Percentiles rank a stretch among this genome's conserved stretches.
phyloP scores from a whole-genome alignment of 2,888 invertebrate genomes.

The Orthosia cruda region DNA sequence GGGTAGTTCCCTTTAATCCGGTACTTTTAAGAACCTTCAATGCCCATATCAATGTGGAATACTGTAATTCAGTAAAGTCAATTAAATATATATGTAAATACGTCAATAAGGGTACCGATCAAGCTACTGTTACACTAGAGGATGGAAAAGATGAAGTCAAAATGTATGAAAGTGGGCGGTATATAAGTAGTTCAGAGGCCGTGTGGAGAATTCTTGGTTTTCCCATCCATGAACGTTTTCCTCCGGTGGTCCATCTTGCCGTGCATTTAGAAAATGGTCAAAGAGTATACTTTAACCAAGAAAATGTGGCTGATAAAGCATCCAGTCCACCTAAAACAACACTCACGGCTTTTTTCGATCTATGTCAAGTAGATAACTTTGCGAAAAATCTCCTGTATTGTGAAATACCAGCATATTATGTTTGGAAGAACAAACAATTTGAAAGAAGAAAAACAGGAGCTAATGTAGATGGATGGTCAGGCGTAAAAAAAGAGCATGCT shows the following conservation, averaged over 20 bases:
- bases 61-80: background rate
- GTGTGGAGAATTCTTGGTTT: background rate
- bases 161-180: slow-evolving; percentile 1
- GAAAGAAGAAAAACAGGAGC: background rate
- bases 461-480: background rate
- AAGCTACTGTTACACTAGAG: background rate
- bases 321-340: background rate
- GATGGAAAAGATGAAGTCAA: slow-evolving; percentile 3
- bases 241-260: background rate
- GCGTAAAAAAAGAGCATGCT: background rate
- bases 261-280: background rate
- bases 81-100: slow-evolving; percentile 13
- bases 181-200: slow-evolving; percentile 14
- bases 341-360: background rate
- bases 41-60: background rate
- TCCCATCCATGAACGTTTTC: background rate
- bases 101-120: slow-evolving; percentile 1
- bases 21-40: background rate
- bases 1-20: background rate
- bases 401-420: background rate
- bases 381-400: background rate
- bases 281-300: background rate
- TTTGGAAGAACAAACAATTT: background rate
- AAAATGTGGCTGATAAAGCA: background rate
- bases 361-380: too few relatives aligned